Conservation (phyloP, 2,113 vertebrate species). For the Saimiri boliviensis region DNA sequence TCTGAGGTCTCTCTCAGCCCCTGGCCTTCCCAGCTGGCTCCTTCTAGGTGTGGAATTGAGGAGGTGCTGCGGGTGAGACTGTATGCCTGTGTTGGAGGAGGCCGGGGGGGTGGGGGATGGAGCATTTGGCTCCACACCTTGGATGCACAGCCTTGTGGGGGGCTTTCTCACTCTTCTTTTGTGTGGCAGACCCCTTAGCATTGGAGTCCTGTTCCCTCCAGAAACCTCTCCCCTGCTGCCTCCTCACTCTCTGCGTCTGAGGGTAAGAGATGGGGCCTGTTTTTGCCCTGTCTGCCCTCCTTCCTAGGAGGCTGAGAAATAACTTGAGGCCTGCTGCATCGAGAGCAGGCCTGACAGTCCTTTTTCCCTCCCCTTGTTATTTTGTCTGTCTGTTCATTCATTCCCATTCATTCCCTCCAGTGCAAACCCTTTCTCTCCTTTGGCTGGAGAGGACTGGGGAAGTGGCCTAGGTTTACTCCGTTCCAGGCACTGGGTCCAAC, state of each 20-base stretch:
- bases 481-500: not conserved
- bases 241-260: not conserved
- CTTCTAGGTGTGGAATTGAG: not conserved
- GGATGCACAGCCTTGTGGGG: not conserved
- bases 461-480: not conserved
- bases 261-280: not conserved
- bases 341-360: not conserved
- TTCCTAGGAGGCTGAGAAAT: not conserved
- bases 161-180: not conserved
- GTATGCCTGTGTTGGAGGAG: not conserved
- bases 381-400: not conserved
- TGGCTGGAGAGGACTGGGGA: not conserved
- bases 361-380: not conserved
- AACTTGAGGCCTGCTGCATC: not conserved
- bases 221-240: not conserved
- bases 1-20: not conserved
- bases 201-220: not conserved
- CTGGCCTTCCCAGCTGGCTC: not conserved
- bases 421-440: not conserved
- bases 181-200: not conserved
- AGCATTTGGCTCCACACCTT: not conserved
- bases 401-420: not conserved
- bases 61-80: not conserved
- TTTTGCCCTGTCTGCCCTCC: not conserved
- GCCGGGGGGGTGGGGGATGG: accelerated